phyloP scores from a whole-genome alignment of 2,888 invertebrate species.

The Phania funesta region DNA sequence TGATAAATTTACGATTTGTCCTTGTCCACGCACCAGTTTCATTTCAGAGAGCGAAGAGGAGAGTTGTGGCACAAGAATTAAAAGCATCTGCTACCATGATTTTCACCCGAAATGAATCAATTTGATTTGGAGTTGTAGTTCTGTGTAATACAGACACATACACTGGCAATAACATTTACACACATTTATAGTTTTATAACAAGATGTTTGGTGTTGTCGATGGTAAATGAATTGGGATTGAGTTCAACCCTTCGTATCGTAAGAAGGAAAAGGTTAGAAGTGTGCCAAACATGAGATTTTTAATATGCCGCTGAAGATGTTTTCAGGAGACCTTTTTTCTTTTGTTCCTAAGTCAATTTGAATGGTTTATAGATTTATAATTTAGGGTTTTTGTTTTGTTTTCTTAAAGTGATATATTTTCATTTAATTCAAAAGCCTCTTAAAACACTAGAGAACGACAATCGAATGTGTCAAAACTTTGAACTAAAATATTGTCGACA shows the following conservation, averaged over 20 bases:
- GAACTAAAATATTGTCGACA: neutral
- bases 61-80: conserved; percentile 37
- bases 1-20: conserved; percentile 76
- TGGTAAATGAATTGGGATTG: conserved; percentile 25
- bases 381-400: conserved; percentile 25
- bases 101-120: conserved; percentile 73
- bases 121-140: conserved; percentile 69
- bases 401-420: conserved; percentile 38
- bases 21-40: conserved; percentile 71
- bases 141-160: conserved; percentile 42
- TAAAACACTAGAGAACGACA: conserved; percentile 31
- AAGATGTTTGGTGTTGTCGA: conserved; percentile 5
- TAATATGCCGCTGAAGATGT: conserved; percentile 30
- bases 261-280: conserved; percentile 25
- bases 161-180: conserved; percentile 44
- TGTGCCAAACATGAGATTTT: conserved; percentile 59
- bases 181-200: conserved; percentile 44
- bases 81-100: conserved; percentile 73
- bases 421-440: conserved; percentile 15
- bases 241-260: conserved; percentile 55
- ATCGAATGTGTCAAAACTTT: conserved; percentile 39
- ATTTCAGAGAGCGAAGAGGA: neutral
- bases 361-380: conserved; percentile 29
- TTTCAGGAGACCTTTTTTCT: conserved; percentile 38
- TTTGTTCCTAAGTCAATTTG: conserved; percentile 21